A percentile compares a stretch with the other conserved stretches of the same genome.
Conservation (phyloP, 1,140 invertebrate genomes). For the Gonioctena quinquepunctata region DNA sequence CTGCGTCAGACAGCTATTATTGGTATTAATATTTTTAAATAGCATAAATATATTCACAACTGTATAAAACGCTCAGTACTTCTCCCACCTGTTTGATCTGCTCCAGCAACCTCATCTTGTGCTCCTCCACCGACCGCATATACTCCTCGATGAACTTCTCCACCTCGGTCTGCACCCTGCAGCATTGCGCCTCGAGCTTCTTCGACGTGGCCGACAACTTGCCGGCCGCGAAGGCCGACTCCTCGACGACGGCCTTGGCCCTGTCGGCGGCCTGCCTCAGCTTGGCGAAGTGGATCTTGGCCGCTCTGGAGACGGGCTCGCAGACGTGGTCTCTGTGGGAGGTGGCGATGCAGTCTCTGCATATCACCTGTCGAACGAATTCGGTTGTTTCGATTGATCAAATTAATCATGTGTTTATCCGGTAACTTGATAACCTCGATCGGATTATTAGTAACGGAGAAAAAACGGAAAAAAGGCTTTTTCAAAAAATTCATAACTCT, state of each 20-base stretch:
- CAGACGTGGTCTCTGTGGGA: constrained; percentile 60
- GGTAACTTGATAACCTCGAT: no score
- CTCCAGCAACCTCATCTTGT: constrained; percentile 60
- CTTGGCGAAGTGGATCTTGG: constrained; percentile 55
- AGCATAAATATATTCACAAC: no score
- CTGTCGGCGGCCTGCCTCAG: constrained; percentile 59
- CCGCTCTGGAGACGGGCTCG: constrained; percentile 58
- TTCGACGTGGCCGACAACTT: constrained; percentile 54
- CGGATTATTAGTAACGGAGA: no score
- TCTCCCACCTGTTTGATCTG: constrained; percentile 46
- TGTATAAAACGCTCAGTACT: no score
- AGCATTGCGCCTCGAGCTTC: constrained; percentile 57
- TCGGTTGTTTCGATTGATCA: no score
- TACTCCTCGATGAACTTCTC: constrained; percentile 65
- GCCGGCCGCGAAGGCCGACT: constrained; percentile 48
- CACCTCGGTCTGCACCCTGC: constrained; percentile 64
- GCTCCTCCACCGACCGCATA: constrained; percentile 64
- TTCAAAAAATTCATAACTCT: background rate
- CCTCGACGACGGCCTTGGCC: constrained; percentile 57
- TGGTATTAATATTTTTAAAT: no score
- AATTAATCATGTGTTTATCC: no score
- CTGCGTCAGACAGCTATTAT: no score
- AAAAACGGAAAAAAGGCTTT: background rate
- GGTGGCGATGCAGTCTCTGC: constrained; percentile 60
- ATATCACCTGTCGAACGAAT: constrained; percentile 57